Evolutionary conservation across 1,140 invertebrate species (phyloP).

Genomic region (Ptiloglossa arizonensis): DNA sequence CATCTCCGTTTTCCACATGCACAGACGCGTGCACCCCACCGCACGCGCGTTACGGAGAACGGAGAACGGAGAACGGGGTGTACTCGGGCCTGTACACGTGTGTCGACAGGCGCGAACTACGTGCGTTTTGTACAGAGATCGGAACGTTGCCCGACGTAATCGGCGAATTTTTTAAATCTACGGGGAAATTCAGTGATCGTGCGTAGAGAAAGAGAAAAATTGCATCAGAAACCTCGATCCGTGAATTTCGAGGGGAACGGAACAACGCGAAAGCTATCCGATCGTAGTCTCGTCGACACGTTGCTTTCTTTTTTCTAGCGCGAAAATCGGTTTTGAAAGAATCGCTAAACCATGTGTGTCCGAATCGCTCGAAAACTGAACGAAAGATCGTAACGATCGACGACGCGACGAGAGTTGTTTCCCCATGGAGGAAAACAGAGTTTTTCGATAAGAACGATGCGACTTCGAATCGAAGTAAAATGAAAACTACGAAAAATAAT

Average conservation of each 20-base stretch:
- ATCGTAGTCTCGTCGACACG: neutral
- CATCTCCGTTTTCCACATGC: conserved; percentile 19
- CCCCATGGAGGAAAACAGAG: too few relatives aligned
- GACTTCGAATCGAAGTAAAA: too few relatives aligned
- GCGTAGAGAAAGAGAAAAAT: neutral
- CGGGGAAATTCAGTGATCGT: conserved; percentile 17
- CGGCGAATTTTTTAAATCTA: conserved; percentile 22
- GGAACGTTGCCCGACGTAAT: conserved; percentile 27
- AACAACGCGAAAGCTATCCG: neutral
- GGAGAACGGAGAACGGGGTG: neutral
- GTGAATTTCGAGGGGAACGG: neutral
- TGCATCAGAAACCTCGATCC: neutral
- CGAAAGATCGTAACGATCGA: too few relatives aligned
- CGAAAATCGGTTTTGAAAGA: too few relatives aligned
- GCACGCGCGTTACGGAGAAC: too few relatives aligned
- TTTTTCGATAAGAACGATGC: too few relatives aligned
- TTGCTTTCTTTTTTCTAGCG: neutral
- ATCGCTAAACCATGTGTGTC: too few relatives aligned
- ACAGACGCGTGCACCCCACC: neutral
- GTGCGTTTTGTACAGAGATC: conserved; percentile 1
- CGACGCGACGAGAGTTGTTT: too few relatives aligned
- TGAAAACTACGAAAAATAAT: too few relatives aligned
- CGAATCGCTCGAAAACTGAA: too few relatives aligned
- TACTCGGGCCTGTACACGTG: too few relatives aligned
- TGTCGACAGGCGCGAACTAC: conserved; percentile 9